These are phyloP conservation scores for Felis chaus DNA, from an alignment of 2,113 vertebrate species.

Conservation along the genomic window DNA sequence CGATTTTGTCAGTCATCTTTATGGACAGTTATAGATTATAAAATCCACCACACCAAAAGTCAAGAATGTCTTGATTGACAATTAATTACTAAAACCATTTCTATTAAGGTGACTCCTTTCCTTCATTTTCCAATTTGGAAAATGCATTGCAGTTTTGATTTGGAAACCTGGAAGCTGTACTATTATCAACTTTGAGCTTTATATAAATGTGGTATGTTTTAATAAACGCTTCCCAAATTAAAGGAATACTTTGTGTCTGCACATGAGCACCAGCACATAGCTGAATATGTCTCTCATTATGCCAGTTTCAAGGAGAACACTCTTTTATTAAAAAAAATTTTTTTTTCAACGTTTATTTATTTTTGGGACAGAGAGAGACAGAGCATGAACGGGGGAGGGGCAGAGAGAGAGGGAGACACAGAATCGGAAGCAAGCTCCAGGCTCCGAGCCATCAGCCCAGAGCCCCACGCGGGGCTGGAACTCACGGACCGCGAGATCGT, in stretches of 20 bases:
- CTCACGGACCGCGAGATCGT: no score
- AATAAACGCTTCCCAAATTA: not conserved
- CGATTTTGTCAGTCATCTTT: constrained; percentile 75
- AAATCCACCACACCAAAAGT: constrained; percentile 78
- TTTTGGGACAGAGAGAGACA: no score
- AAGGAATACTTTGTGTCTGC: not conserved
- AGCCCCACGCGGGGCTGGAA: no score
- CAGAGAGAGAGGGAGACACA: no score
- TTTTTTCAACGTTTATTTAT: no score
- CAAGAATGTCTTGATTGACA: constrained; percentile 77
- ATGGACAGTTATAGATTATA: constrained; percentile 79
- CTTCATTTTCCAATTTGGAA: constrained; percentile 77
- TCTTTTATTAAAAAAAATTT: no score
- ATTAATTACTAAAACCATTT: constrained; percentile 83
- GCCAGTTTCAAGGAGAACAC: not conserved
- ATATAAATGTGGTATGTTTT: not conserved
- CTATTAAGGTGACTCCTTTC: constrained; percentile 75
- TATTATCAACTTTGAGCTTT: not conserved
- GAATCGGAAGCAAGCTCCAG: no score
- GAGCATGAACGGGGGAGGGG: no score
- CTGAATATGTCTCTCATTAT: not conserved
- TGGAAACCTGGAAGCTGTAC: not conserved
- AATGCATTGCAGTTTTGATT: not conserved
- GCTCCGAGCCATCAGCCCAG: no score
- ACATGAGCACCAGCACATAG: not conserved